These are phyloP conservation scores for Pachyseris speciosa DNA, from an alignment of 64 coral and sea anemone species.

Conservation along the genomic window DNA sequence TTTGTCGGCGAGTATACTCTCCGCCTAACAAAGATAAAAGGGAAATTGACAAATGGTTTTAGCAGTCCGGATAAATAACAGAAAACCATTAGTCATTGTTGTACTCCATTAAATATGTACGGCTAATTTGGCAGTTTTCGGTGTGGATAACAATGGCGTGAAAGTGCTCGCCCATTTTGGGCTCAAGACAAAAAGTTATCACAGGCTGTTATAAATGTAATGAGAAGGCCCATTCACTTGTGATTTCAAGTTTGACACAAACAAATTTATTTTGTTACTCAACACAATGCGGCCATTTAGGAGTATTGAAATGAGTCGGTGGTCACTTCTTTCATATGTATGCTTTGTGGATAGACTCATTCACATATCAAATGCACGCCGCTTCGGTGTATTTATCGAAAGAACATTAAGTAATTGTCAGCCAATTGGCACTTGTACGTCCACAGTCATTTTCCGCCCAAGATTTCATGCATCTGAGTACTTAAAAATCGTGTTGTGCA, in stretches of 20 bases:
- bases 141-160: conserved; percentile 43
- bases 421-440: conserved; percentile 57
- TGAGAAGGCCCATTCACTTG: conserved; percentile 42
- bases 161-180: conserved; percentile 17
- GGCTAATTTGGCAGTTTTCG: conserved; percentile 56
- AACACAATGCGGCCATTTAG: conserved; percentile 74
- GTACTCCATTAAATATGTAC: conserved; percentile 77
- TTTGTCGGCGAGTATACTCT: conserved; percentile 81
- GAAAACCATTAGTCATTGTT: conserved; percentile 88
- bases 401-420: conserved; percentile 82
- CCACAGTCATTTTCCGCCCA: conserved; percentile 50
- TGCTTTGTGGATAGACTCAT: conserved; percentile 71
- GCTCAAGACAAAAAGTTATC: neutral
- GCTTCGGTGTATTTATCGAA: conserved; percentile 67
- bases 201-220: conserved; percentile 37
- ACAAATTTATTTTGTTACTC: conserved; percentile 58
- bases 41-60: conserved; percentile 83
- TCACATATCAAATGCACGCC: conserved; percentile 89
- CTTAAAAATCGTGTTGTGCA: neutral
- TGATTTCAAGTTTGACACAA: conserved; percentile 80
- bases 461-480: conserved; percentile 39
- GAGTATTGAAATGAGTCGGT: conserved; percentile 46
- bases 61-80: conserved; percentile 80
- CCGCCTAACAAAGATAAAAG: conserved; percentile 83
- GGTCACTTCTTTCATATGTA: conserved; percentile 73